Conservation (phyloP, 2,888 invertebrate genomes). For the Amphipoea lucens region DNA sequence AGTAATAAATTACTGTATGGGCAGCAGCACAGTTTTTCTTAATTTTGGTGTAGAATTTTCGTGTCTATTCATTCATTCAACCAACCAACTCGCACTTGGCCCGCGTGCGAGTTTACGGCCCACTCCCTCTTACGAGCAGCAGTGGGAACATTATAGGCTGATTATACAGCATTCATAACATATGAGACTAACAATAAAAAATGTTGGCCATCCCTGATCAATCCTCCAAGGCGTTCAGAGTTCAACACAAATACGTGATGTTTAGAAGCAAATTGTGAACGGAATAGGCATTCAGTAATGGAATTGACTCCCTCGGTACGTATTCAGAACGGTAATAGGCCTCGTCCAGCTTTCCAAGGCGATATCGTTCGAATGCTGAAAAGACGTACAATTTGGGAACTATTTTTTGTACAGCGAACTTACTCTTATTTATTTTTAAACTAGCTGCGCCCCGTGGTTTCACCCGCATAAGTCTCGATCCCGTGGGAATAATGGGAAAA, state of each 20-base stretch:
- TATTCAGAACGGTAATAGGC: constrained; percentile 54
- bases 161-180: background rate
- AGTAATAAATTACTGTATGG: background rate
- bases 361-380: constrained; percentile 17
- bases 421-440: background rate
- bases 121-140: background rate
- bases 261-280: constrained; percentile 49
- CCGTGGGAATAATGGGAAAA: no score
- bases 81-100: background rate
- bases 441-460: no score
- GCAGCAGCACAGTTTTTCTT: background rate
- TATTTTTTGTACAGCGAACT: constrained; percentile 15
- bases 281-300: constrained; percentile 47
- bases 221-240: constrained; percentile 11
- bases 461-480: no score
- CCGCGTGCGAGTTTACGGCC: no score
- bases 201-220: constrained; percentile 8
- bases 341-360: constrained; percentile 24
- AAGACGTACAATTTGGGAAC: constrained; percentile 34
- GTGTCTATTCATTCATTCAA: background rate
- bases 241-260: constrained; percentile 43
- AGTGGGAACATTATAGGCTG: background rate
- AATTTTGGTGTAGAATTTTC: background rate
- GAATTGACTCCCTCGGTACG: constrained; percentile 54
- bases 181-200: background rate